These are phyloP conservation scores for Scaptomyza caliginosa DNA, from an alignment of 2,888 invertebrate species.

Conservation along the genomic window DNA sequence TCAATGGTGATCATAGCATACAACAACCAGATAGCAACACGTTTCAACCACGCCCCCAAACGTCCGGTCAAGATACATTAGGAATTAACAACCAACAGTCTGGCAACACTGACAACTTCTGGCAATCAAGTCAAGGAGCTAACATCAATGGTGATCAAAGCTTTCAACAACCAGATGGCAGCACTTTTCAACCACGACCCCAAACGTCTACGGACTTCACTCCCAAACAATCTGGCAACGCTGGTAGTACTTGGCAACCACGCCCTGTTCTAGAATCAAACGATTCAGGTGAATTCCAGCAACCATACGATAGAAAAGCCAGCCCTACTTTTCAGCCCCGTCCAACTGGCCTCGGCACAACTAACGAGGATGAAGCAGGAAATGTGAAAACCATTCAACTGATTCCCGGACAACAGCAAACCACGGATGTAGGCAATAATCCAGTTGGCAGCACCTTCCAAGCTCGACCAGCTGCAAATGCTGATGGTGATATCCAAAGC, in stretches of 20 bases:
- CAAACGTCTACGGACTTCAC: neutral
- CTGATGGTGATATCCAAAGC: neutral
- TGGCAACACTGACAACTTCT: neutral
- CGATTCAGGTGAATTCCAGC: neutral
- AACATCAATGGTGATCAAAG: neutral
- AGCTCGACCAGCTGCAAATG: neutral
- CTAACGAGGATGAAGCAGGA: neutral
- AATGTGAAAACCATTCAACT: conserved; percentile 9
- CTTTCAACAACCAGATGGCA: conserved; percentile 6
- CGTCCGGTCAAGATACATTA: neutral
- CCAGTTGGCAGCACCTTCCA: conserved; percentile 17
- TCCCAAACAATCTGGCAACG: conserved; percentile 13
- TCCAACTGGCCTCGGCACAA: neutral
- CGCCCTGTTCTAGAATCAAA: conserved; percentile 24
- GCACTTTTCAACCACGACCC: conserved; percentile 15
- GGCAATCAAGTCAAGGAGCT: conserved; percentile 8
- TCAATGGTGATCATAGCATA: neutral
- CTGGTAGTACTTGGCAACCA: conserved; percentile 12
- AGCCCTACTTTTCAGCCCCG: conserved; percentile 5
- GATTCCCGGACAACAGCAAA: neutral
- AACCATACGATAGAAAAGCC: neutral
- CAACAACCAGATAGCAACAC: conserved; percentile 2
- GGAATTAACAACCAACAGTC: conserved; percentile 16
- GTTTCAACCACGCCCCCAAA: conserved; percentile 12
- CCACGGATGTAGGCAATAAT: neutral